Conservation (phyloP, 1,140 invertebrate genomes). For the Antheraea pernyi region DNA sequence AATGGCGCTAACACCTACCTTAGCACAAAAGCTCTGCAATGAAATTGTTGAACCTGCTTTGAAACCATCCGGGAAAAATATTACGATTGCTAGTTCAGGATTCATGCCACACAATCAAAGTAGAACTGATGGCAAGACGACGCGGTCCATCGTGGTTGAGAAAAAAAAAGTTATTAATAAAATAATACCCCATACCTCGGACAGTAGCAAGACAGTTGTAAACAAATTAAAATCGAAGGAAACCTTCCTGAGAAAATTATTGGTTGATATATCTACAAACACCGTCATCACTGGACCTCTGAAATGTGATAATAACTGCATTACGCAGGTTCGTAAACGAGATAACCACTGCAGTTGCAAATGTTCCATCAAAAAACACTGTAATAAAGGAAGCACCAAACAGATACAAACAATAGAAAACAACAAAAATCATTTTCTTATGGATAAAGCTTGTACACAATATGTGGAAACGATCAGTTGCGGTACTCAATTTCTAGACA, state of each 20-base stretch:
- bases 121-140: slow-evolving; percentile 29
- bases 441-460: slow-evolving; percentile 50
- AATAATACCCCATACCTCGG: slow-evolving; percentile 25
- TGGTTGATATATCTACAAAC: slow-evolving; percentile 40
- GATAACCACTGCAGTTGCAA: slow-evolving; percentile 36
- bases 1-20: slow-evolving; percentile 35
- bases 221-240: slow-evolving; percentile 39
- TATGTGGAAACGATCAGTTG: slow-evolving; percentile 39
- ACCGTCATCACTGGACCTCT: slow-evolving; percentile 43
- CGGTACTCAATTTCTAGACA: slow-evolving; percentile 39
- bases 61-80: slow-evolving; percentile 23
- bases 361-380: slow-evolving; percentile 29
- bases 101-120: slow-evolving; percentile 12
- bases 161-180: slow-evolving; percentile 43
- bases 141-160: slow-evolving; percentile 32
- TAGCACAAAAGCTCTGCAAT: slow-evolving; percentile 52
- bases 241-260: slow-evolving; percentile 34
- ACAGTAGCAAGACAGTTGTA: slow-evolving; percentile 23
- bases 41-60: slow-evolving; percentile 48
- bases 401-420: slow-evolving; percentile 41
- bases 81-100: slow-evolving; percentile 5
- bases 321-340: slow-evolving; percentile 45
- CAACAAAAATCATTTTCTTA: slow-evolving; percentile 21
- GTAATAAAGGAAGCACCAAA: slow-evolving; percentile 32
- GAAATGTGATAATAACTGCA: slow-evolving; percentile 42